Base-by-base conservation (phyloP, 1,140 invertebrate species). In the Drosophila ogumai region DNA sequence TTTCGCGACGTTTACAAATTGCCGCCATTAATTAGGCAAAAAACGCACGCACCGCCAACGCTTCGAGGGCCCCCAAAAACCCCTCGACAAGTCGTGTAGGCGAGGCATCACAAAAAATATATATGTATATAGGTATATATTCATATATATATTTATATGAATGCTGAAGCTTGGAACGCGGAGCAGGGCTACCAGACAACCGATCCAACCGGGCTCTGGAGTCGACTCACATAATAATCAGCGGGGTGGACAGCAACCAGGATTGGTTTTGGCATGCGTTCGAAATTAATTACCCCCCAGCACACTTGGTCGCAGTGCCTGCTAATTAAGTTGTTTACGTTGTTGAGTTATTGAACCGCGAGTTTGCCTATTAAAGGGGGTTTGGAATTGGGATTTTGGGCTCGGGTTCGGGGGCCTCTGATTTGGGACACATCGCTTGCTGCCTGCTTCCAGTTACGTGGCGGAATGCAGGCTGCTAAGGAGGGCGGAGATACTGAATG, bases 1-100 rank as follows among this genome's bases (percentile, higher is more conserved):
- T 82, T 91, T 87, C 68, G 80, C 80, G 87, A 91, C 87, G 88
- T 91, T 91, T 91, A 91, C 88, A 91, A 91, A 91, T 91, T 91
- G 82, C 87, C 65, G 80, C 80, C 82, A 91, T 91, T 91, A 91
- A 91, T 91, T 91, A 91, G 81, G 81, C 81, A 88, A 88, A 90
- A 90, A 90, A 90, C 73, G 74, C 86, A 81, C 85, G 81, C 78
- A 81, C 68, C 81, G 73, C 58, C 73, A 65, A 68, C 75, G 81
- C 60, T 75, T 61, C 63, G 44, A 78, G 74, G 43, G 41, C 19
- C 52, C 67, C 68, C 32, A 58, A 66, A 68, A 73, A 40, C 55
- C 49, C 55, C 77, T 64, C 67, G 8, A 22, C 19, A 63, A 25
- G 49, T 36, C 54, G 56, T 46, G 82, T 87, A 80, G 82, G 82